Evolutionary conservation across 2,113 vertebrate species (phyloP).

Genomic region (Thamnophis sirtalis): DNA sequence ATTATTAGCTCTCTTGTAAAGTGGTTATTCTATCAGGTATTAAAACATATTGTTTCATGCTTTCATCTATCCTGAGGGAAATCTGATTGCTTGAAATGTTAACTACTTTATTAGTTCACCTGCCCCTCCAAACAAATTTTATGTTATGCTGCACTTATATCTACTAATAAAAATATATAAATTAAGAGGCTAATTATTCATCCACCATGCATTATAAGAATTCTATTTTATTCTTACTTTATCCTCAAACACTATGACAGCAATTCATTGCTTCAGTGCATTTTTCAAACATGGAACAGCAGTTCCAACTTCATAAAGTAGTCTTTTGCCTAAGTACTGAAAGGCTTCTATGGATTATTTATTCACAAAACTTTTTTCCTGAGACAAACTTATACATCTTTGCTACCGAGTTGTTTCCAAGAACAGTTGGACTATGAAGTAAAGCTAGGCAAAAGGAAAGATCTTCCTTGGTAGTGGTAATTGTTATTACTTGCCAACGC

Average conservation of each 20-base stretch:
- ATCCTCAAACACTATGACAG: background rate
- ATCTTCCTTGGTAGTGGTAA: background rate
- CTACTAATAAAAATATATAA: background rate
- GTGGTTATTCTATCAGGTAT: conserved; percentile 31
- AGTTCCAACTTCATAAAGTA: background rate
- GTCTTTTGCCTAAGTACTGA: background rate
- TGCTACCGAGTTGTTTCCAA: background rate
- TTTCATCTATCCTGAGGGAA: conserved; percentile 12
- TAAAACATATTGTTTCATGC: conserved; percentile 1
- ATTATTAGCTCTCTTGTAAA: conserved; percentile 44
- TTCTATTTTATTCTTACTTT: background rate
- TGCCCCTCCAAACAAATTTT: background rate
- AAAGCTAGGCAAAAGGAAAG: background rate
- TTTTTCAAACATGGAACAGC: background rate
- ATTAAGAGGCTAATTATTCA: conserved; percentile 3
- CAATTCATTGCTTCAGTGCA: background rate
- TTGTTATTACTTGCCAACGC: background rate
- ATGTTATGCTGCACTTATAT: background rate
- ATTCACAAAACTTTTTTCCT: background rate
- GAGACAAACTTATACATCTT: background rate
- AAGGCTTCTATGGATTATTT: background rate
- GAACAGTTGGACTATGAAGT: background rate
- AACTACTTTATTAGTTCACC: conserved; percentile 7
- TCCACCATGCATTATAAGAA: background rate
- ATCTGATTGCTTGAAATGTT: conserved; percentile 11